Evolutionary conservation across 64 coral and sea anemone genomes (phyloP), one percentile per base, ranked within the genome.

Genomic region (Actinia tenebrosa): DNA sequence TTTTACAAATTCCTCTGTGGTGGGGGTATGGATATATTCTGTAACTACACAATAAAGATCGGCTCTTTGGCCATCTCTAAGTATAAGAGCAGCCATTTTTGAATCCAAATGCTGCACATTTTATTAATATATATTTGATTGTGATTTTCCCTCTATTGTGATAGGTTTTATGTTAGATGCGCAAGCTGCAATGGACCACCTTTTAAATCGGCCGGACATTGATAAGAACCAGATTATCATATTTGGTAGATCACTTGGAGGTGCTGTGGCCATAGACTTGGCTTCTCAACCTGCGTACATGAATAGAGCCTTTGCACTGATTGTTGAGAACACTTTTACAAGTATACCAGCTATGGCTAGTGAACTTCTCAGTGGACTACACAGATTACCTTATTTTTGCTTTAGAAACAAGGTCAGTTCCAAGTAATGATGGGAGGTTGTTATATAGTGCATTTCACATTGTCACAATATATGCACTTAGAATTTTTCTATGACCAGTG

Each of bases 261-360:
- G 97, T 53, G 97, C 97, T 17, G 97, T 99, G 3, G 97, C 97
- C 1, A 88, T 99, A 56, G 81, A 90, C 63, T 77, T 99, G 66
- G 93, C 89, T 7, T 91, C 97, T 25, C 83, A 94, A 47, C 91
- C 93, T 54, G 80, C 84, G 16, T 99, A 92, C 68, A 43, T 78
- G 22, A 90, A 99, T 45, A 90, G 91, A 86, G 88, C 91, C 26
- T 99, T 95, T 93, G 97, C 97, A n/a, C 77, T 99, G 19, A 88
- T 99, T 84, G 91, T 99, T 16, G 97, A 99, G 78, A 99, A 99
- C 56, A 95, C 97, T 20, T 99, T 99, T 82, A 95, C 93, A 23
- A 99, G 93, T 64, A 99, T 99, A 80, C 97, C 97, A 77, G 75
- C 88, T 16, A 99, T 99, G 93, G 97, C 93, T 42, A 89, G 91